phyloP scores from a whole-genome alignment of 2,113 vertebrate species.

The Paracanthobrama guichenoti region DNA sequence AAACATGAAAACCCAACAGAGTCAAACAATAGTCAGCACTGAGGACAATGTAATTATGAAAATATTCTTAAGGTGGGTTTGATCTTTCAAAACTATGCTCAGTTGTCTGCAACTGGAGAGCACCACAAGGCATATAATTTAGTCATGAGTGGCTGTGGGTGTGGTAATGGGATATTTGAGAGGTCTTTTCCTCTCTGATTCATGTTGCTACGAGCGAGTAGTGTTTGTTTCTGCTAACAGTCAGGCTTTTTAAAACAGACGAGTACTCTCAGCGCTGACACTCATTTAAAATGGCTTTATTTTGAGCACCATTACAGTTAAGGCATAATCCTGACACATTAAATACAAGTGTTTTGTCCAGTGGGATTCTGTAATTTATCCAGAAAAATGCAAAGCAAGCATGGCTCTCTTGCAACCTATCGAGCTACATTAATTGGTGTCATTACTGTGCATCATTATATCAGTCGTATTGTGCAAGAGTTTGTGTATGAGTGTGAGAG shows the following conservation, averaged over 20 bases:
- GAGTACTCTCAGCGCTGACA: neutral
- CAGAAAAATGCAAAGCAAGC: neutral
- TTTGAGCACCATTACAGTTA: slow-evolving; percentile 4
- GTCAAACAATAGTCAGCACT: neutral
- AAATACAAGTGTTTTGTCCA: neutral
- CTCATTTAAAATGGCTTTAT: slow-evolving; percentile 12
- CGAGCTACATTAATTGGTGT: neutral
- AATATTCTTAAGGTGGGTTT: neutral
- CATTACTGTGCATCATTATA: slow-evolving; percentile 21
- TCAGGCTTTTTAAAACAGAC: neutral
- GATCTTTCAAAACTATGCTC: neutral
- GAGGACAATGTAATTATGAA: neutral
- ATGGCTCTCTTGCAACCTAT: neutral
- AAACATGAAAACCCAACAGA: no score
- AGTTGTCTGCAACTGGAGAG: neutral
- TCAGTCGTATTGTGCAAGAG: slow-evolving; percentile 10
- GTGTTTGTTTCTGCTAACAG: slow-evolving; percentile 16
- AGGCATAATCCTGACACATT: neutral
- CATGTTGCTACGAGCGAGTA: slow-evolving; percentile 21
- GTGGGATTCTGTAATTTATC: neutral
- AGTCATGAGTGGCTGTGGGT: slow-evolving; percentile 30
- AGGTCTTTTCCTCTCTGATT: slow-evolving; percentile 44
- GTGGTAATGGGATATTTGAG: slow-evolving; percentile 50
- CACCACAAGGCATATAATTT: slow-evolving; percentile 58
- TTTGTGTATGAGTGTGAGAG: neutral